Base-by-base conservation (phyloP, 2,113 vertebrate genomes). In the Hemiprocne comata region DNA sequence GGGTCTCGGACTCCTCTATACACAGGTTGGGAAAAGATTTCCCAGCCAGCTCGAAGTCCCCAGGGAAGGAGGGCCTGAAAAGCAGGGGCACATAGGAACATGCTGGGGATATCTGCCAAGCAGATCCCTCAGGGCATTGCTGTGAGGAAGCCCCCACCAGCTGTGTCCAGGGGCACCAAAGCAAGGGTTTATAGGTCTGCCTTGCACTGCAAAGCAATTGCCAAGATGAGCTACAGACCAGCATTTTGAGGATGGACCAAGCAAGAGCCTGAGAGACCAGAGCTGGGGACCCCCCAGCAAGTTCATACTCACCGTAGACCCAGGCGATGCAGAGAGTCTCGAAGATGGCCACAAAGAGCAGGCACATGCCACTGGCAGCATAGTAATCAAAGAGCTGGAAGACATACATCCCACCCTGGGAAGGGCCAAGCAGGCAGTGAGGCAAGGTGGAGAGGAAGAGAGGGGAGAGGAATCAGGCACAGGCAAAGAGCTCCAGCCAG, bases 371-470 rank as follows among this genome's bases (percentile, higher is more conserved):
- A 51, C 99, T 99, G 97, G 99, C 99, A 51, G 99, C 99, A 11
- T 99, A 99, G 96, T 99, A 99, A 97, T 99, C 99, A 90, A 99
- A 99, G 77, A 99, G 98, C 97, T 99, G 99, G 95, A 99, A 99
- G 78, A 99, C 94, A 13, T 99, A 99, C 99, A 99, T 99, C 62
- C 99, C 99, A n/a, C 99, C 99, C 99, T 99, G 97, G n/a, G 19
- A 87, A 79, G 38, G 71, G 60, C 75, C 81, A 85, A 83, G 64
- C 2, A 3, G 70, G 85, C 50, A 90, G 65, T 26, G 7, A 81
- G 53, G 60, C 2, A 3, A 81, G 57, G 44, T n/a, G 29, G n/a
- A 36, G 29, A 74, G 46, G 79, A 53, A 86, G 67, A 89, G 16
- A 90, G 31, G 24, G 48, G 36, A 92, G 17, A 84, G 42, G 29